A percentile compares a stretch with the other conserved stretches of the same genome.
These are phyloP conservation scores for Semicossyphus pulcher DNA, from an alignment of 2,113 vertebrate genomes.

Conservation along the genomic window DNA sequence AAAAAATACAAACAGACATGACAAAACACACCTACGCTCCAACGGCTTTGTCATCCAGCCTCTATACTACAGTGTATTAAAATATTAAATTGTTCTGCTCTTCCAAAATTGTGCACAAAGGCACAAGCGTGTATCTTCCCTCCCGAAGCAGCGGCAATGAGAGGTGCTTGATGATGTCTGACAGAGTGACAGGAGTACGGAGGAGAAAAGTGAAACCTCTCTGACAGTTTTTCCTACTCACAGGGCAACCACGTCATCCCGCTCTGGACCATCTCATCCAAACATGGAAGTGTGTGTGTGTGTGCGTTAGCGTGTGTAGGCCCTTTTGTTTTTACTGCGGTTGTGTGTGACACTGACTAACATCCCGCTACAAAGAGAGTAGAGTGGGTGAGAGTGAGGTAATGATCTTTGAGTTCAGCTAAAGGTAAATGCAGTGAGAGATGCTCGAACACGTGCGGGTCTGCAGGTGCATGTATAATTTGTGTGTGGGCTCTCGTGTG, in stretches of 20 bases:
- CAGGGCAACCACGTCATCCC: slow-evolving; percentile 38
- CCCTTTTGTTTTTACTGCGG: not conserved
- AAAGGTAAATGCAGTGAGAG: slow-evolving; percentile 36
- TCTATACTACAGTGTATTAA: not conserved
- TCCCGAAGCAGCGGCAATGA: slow-evolving; percentile 35
- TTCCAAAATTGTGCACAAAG: slow-evolving; percentile 16
- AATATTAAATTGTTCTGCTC: slow-evolving; percentile 4
- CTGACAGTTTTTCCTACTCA: slow-evolving; percentile 58
- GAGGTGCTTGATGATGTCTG: slow-evolving; percentile 62
- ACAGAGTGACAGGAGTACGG: slow-evolving; percentile 57
- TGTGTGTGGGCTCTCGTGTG: slow-evolving; percentile 26
- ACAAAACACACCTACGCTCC: slow-evolving; percentile 11
- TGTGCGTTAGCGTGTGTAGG: too few species aligned
- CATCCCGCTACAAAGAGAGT: slow-evolving; percentile 17
- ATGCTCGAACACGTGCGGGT: slow-evolving; percentile 3
- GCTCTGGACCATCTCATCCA: slow-evolving; percentile 52
- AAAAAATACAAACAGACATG: not conserved
- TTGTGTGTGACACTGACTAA: slow-evolving; percentile 37
- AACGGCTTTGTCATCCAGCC: slow-evolving; percentile 1
- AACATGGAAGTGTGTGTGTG: slow-evolving; percentile 19
- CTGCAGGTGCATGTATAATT: slow-evolving; percentile 11
- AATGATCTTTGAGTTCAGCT: slow-evolving; percentile 51
- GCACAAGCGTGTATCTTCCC: slow-evolving; percentile 1
- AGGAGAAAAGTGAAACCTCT: slow-evolving; percentile 58
- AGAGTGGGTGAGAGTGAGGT: slow-evolving; percentile 53